phyloP scores from a whole-genome alignment of 2,113 vertebrate species.

The Solenodon paradoxus region DNA sequence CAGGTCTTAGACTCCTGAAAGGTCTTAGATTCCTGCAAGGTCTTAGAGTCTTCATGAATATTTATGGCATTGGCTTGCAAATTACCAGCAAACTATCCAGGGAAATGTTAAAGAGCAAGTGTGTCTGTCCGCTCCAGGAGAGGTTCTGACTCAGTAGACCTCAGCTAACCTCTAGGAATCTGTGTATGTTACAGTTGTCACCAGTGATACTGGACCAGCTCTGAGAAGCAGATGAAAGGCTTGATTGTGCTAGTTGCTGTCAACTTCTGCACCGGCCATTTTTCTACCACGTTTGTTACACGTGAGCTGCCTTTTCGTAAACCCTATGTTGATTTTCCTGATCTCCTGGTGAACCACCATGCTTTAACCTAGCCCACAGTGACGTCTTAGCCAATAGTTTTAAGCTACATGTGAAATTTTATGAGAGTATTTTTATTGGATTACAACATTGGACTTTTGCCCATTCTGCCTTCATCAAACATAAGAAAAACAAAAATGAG shows the following conservation, averaged over 20 bases:
- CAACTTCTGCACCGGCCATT: too few relatives aligned
- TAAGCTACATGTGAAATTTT: neutral
- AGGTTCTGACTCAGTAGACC: neutral
- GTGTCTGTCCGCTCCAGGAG: neutral
- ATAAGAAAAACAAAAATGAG: neutral
- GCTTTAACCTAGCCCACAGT: neutral
- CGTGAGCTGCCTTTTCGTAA: neutral
- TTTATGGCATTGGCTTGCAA: neutral
- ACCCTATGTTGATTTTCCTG: neutral
- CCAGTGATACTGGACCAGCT: neutral
- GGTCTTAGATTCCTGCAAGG: too few relatives aligned
- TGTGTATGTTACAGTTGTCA: neutral
- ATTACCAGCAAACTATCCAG: neutral
- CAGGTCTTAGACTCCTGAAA: too few relatives aligned
- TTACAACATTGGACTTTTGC: neutral
- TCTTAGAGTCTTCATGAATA: neutral
- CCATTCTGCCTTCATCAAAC: neutral
- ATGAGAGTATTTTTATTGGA: neutral
- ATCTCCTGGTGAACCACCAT: neutral
- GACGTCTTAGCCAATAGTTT: neutral
- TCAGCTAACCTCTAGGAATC: neutral
- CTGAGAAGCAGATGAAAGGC: neutral
- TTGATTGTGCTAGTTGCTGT: fast-evolving
- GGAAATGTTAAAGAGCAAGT: neutral
- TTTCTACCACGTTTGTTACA: fast-evolving